phyloP scores from a whole-genome alignment of 2,113 vertebrate genomes.

The Leuciscus idus region DNA sequence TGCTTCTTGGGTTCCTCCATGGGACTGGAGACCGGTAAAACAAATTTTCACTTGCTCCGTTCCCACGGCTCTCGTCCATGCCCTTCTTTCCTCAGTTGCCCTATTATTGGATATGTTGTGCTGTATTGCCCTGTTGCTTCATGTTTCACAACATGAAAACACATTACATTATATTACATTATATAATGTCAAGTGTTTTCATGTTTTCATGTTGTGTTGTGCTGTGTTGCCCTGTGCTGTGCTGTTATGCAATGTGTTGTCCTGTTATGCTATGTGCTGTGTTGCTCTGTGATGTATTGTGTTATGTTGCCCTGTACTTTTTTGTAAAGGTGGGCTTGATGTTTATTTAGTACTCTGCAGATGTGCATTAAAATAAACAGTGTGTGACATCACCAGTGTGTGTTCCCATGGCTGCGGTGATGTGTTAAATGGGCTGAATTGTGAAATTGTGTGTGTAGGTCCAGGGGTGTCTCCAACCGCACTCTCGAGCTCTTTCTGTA shows the following conservation, averaged over 20 bases:
- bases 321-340: background rate
- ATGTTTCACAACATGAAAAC: too few relatives aligned
- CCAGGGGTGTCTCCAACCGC: constrained; percentile 70
- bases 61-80: too few relatives aligned
- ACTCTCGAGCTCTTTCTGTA: constrained; percentile 68
- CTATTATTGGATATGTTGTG: background rate
- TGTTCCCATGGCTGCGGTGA: constrained; percentile 66
- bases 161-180: too few relatives aligned
- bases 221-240: background rate
- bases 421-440: constrained; percentile 68
- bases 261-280: background rate
- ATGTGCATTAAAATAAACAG: background rate
- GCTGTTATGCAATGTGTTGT: background rate
- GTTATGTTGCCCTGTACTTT: background rate
- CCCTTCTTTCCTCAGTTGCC: too few relatives aligned
- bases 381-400: constrained; percentile 48
- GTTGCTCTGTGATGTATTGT: background rate
- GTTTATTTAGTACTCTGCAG: background rate
- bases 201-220: background rate
- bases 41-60: too few relatives aligned
- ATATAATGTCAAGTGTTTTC: background rate
- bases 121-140: background rate
- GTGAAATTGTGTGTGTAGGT: constrained; percentile 77
- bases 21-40: too few relatives aligned
- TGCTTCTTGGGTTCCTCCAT: too few relatives aligned